Conservation (phyloP, 2,888 invertebrate species). For the Chrysolina oricalcia region DNA sequence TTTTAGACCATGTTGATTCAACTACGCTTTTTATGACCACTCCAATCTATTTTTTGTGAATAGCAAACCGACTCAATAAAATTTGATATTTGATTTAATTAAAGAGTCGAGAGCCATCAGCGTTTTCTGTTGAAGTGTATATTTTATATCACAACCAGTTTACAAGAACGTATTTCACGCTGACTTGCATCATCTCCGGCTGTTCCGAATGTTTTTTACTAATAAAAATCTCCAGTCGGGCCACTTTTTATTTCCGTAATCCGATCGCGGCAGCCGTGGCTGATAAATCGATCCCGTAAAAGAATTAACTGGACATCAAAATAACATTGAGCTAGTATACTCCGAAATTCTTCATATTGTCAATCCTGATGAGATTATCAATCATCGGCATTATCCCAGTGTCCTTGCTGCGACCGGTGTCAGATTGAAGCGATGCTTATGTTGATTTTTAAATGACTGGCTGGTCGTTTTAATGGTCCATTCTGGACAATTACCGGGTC, state of each 20-base stretch:
- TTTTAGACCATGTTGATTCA: too few species aligned
- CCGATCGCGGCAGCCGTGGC: not conserved
- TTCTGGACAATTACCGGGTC: conserved; percentile 13
- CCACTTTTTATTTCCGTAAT: conserved; percentile 1
- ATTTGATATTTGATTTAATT: too few species aligned
- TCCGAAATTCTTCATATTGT: conserved; percentile 47
- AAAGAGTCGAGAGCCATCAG: too few species aligned
- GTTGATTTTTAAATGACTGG: conserved; percentile 43
- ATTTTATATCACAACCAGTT: not conserved
- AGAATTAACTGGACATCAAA: conserved; percentile 47
- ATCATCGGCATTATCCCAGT: conserved; percentile 42
- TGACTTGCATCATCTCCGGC: not conserved
- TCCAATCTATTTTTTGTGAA: too few species aligned
- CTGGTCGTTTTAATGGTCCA: conserved; percentile 16
- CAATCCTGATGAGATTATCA: conserved; percentile 47
- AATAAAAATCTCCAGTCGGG: not conserved
- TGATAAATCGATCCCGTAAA: conserved; percentile 31
- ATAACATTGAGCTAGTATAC: conserved; percentile 26
- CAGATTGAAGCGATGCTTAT: conserved; percentile 38
- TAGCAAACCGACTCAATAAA: too few species aligned
- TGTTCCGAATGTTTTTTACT: not conserved
- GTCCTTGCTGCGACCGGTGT: conserved; percentile 45
- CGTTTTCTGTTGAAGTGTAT: too few species aligned
- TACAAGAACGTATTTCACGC: not conserved
- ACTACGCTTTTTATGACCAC: too few species aligned